These are phyloP conservation scores for Malacosoma neustria DNA, from an alignment of 2,888 invertebrate genomes.

Conservation along the genomic window DNA sequence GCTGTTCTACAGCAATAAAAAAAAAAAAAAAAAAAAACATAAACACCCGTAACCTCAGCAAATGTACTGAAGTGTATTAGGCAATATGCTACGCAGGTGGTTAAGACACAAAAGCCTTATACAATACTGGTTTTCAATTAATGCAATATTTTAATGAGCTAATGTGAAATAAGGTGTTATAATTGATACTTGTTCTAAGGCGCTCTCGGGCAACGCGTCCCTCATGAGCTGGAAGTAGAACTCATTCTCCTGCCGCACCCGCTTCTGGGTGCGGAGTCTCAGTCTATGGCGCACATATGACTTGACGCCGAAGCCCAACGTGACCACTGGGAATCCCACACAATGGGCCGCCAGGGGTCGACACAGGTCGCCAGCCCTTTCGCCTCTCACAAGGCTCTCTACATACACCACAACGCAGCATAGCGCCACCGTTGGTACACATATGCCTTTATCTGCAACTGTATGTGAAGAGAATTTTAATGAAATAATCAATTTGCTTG, in stretches of 20 bases:
- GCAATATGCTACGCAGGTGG: too few species aligned
- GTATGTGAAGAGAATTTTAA: too few species aligned
- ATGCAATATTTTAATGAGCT: too few species aligned
- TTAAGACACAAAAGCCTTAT: too few species aligned
- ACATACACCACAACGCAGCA: slow-evolving; percentile 96
- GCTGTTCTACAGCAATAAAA: too few species aligned
- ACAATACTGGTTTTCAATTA: too few species aligned
- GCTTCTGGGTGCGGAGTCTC: slow-evolving; percentile 92
- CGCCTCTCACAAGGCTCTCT: slow-evolving; percentile 92
- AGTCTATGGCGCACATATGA: slow-evolving; percentile 93
- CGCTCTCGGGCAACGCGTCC: slow-evolving; percentile 86
- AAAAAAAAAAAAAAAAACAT: too few species aligned
- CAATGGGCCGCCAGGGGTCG: slow-evolving; percentile 98
- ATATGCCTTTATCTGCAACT: slow-evolving; percentile 89
- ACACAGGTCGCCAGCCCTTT: slow-evolving; percentile 87
- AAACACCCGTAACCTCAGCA: too few species aligned
- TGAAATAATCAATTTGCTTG: too few species aligned
- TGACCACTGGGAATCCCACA: slow-evolving; percentile 93
- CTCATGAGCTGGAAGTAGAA: slow-evolving; percentile 94
- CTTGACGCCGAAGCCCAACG: slow-evolving; percentile 96
- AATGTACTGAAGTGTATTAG: too few species aligned
- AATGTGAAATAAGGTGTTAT: too few species aligned
- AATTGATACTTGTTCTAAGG: slow-evolving; percentile 50
- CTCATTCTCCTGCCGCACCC: slow-evolving; percentile 95
- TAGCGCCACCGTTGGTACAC: slow-evolving; percentile 93